Percentiles rank a stretch among this genome's conserved stretches.
phyloP scores from a whole-genome alignment of 2,888 invertebrate genomes.

The Dermolepida albohirtum region DNA sequence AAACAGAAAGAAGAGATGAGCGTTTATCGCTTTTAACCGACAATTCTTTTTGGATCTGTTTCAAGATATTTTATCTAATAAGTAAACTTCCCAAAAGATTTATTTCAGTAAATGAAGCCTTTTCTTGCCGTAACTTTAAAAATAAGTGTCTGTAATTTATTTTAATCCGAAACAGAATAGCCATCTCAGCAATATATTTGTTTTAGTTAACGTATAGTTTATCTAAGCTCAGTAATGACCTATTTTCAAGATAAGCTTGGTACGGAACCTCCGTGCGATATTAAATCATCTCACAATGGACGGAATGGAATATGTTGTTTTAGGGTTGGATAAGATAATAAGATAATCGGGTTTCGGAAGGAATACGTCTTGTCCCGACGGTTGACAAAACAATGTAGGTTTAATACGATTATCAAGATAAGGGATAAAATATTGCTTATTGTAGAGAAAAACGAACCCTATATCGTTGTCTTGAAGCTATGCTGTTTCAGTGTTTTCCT shows the following conservation, averaged over 20 bases:
- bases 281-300: slow-evolving; percentile 33
- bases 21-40: no score
- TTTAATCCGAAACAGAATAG: no score
- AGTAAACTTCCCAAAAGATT: no score
- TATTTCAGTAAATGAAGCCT: no score
- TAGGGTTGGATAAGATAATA: slow-evolving; percentile 41
- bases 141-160: no score
- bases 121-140: no score
- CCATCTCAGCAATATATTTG: no score
- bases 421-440: slow-evolving; percentile 25
- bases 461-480: no score
- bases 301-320: slow-evolving; percentile 33
- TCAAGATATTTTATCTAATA: no score
- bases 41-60: no score
- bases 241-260: slow-evolving; percentile 13
- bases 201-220: slow-evolving; percentile 7
- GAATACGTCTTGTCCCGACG: slow-evolving; percentile 32
- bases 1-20: no score
- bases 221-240: slow-evolving; percentile 2
- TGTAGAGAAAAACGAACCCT: slow-evolving; percentile 3
- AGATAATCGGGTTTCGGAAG: slow-evolving; percentile 36
- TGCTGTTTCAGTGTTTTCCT: no score
- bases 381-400: slow-evolving; percentile 27
- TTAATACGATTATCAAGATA: slow-evolving; percentile 28
- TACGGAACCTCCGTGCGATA: slow-evolving; percentile 4